Conservation (phyloP, 2,888 invertebrate species). For the Tigriopus californicus region DNA sequence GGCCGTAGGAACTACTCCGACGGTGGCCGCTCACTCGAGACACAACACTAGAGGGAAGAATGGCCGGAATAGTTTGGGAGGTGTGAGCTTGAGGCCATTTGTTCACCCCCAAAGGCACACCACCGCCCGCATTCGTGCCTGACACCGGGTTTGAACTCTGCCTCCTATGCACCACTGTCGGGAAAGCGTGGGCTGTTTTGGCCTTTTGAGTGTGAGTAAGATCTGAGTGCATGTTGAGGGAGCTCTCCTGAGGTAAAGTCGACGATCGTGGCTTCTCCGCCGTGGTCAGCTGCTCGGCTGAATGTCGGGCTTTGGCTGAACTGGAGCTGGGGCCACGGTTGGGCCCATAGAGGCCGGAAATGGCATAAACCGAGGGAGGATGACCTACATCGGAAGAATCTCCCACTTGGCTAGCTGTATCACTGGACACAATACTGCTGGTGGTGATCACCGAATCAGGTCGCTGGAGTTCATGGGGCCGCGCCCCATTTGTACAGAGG, state of each 20-base stretch:
- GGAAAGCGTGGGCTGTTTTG: background rate
- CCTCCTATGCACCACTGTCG: background rate
- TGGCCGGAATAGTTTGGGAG: background rate
- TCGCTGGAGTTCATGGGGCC: background rate
- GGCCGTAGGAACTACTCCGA: background rate
- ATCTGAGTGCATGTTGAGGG: background rate
- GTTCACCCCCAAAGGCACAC: background rate
- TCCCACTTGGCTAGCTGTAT: background rate
- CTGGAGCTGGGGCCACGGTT: background rate
- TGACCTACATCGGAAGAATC: background rate
- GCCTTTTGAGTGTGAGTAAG: background rate
- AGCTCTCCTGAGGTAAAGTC: background rate
- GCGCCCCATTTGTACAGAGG: background rate
- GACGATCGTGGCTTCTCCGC: background rate
- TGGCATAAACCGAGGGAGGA: slow-evolving; percentile 18
- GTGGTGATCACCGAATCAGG: slow-evolving; percentile 16
- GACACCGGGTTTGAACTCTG: background rate
- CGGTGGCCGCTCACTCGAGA: background rate
- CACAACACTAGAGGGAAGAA: background rate
- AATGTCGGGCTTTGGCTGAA: background rate
- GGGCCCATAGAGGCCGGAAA: slow-evolving; percentile 17
- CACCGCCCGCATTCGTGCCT: background rate
- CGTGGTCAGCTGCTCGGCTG: background rate
- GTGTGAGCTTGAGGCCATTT: background rate
- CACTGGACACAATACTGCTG: slow-evolving; percentile 10